Base-by-base conservation (phyloP, 2,797 vertebrate genomes). In the Amazonetta brasiliensis region DNA sequence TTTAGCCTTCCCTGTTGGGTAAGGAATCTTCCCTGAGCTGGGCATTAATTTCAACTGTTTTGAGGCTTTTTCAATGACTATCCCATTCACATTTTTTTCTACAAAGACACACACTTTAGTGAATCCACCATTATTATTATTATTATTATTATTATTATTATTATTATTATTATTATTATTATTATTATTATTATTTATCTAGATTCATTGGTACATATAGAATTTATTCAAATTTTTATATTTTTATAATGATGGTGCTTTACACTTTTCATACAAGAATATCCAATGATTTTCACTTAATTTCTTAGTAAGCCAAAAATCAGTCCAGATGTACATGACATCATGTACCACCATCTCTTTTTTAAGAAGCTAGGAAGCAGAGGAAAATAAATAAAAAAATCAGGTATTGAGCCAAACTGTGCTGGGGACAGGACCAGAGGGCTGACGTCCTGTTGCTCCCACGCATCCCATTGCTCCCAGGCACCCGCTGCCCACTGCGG, bases 391-490 rank as follows among this genome's bases (percentile, higher is more conserved):
- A 41, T 12, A 28, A 1, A 48, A 60, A 60, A 54, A 21, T 9
- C 18, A 20, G 4, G 5, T 71, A 46, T 16, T 15, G 25, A 59
- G 41, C 48, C 30, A 55, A 84, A 19, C 12, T 52, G 30, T 18
- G n/a, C 31, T 30, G 30, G 56, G 28, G 28, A 13, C 16, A 23
- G 68, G 37, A 55, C 4, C 37, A 14, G 56, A 76, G 12, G 33
- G 43, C 59, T 41, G 78, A 33, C 0, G 0, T 23, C 72, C 60
- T 71, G 3, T 11, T 14, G 15, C 33, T 78, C 9, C 19, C 48
- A 2, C 0, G 31, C 68, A 39, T 58, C 31, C 25, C 7, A 0
- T 4, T 44, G 15, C 33, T 77, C 11, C 22, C 44, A 1, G 0
- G 31, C 56, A 39, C 63, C 31, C 26, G 0, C 37, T 64, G 64